A percentile compares a stretch with the other conserved stretches of the same genome.
These are phyloP conservation scores for Acleris laterana DNA, from an alignment of 2,888 invertebrate species.

Conservation along the genomic window DNA sequence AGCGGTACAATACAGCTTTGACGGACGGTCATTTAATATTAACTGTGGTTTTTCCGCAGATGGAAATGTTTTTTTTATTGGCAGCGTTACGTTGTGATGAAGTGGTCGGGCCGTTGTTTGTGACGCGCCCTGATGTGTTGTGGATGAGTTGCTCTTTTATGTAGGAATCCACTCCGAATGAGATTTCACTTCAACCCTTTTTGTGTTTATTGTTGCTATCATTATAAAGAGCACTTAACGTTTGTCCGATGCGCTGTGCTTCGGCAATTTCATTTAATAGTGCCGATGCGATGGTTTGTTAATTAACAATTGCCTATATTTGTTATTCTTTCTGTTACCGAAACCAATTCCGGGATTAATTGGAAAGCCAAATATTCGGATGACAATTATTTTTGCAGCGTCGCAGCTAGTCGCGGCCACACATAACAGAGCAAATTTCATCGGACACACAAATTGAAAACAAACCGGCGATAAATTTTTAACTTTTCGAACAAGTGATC, in stretches of 20 bases:
- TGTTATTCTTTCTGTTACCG: constrained; percentile 15
- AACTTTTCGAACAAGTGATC: constrained; percentile 79
- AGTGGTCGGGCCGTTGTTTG: constrained; percentile 78
- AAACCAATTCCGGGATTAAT: constrained; percentile 31
- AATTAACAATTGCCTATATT: constrained; percentile 11
- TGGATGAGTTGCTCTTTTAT: constrained; percentile 75
- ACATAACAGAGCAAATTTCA: constrained; percentile 54
- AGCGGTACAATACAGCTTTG: constrained; percentile 80
- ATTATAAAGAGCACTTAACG: constrained; percentile 33
- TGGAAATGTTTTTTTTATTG: constrained; percentile 82
- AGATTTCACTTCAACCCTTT: constrained; percentile 63
- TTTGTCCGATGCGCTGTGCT: neutral
- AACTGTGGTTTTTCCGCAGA: constrained; percentile 83
- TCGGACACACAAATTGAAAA: constrained; percentile 70
- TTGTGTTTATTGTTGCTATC: constrained; percentile 46
- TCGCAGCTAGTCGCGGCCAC: constrained; percentile 42
- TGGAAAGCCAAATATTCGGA: constrained; percentile 48
- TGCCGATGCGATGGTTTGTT: neutral
- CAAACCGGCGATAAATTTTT: constrained; percentile 73
- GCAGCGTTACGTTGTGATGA: constrained; percentile 77
- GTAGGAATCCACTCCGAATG: constrained; percentile 61
- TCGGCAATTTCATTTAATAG: constrained; percentile 16
- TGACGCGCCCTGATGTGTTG: constrained; percentile 77
- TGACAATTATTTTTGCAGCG: constrained; percentile 57
- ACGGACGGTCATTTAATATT: constrained; percentile 84